Percentiles rank a stretch among this genome's conserved stretches.
Evolutionary conservation across 1,140 invertebrate genomes (phyloP).

Genomic region (Ptiloglossa arizonensis): DNA sequence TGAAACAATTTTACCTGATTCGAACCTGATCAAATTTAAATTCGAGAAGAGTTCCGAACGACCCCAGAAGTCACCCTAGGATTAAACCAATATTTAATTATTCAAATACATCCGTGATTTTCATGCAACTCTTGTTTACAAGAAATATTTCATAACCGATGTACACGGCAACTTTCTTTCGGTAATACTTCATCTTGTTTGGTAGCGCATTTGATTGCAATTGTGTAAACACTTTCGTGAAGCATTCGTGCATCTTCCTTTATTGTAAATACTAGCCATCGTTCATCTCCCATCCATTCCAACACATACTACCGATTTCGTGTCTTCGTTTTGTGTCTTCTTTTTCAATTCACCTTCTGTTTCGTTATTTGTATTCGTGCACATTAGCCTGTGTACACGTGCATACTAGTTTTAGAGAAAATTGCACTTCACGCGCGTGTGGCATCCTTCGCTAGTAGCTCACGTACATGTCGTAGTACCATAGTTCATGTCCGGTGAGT

Average conservation of each 20-base stretch:
- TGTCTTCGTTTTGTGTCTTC: conserved; percentile 32
- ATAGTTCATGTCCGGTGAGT: conserved; percentile 75
- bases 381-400: conserved; percentile 47
- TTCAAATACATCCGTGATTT: no score
- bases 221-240: not conserved
- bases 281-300: not conserved
- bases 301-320: conserved; percentile 1
- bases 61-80: no score
- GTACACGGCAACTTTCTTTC: no score
- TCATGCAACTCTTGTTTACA: no score
- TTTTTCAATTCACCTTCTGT: conserved; percentile 25
- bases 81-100: no score
- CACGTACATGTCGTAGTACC: conserved; percentile 73
- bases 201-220: not conserved
- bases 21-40: no score
- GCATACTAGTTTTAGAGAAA: conserved; percentile 64
- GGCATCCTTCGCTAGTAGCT: conserved; percentile 70
- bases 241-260: conserved; percentile 15
- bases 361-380: conserved; percentile 12
- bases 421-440: conserved; percentile 70
- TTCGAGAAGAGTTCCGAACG: no score
- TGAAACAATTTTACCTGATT: no score
- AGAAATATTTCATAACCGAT: no score
- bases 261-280: not conserved
- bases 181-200: not conserved